Evolutionary conservation across 2,113 vertebrate genomes (phyloP).

Genomic region (Prochilodus magdalenae): DNA sequence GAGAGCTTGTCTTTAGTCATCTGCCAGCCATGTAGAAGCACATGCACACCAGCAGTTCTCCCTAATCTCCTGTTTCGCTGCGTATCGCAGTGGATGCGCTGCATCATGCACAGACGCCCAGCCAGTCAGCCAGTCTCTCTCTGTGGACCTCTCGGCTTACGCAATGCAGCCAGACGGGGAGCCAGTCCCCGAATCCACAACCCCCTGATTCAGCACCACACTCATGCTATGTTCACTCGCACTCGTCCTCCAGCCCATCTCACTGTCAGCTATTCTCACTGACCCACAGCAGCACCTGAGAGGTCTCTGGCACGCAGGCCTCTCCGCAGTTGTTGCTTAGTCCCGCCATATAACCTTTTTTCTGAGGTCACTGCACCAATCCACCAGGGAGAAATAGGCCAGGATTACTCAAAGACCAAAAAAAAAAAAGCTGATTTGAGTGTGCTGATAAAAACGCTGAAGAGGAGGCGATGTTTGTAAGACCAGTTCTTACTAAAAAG

Average conservation of each 20-base stretch:
- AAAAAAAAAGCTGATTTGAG: not conserved
- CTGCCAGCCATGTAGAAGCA: slow-evolving; percentile 22
- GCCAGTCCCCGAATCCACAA: slow-evolving; percentile 9
- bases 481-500: not conserved
- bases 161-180: slow-evolving; percentile 20
- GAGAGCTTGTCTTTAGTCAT: slow-evolving; percentile 6
- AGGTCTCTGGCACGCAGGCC: not conserved
- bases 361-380: not conserved
- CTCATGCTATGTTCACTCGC: not conserved
- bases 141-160: slow-evolving; percentile 37
- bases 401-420: not conserved
- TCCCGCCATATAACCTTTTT: not conserved
- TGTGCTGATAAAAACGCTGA: not conserved
- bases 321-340: not conserved
- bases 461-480: not conserved
- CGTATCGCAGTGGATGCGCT: slow-evolving; percentile 12
- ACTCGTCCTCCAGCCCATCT: not conserved
- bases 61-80: slow-evolving; percentile 10
- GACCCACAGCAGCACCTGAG: slow-evolving; percentile 7
- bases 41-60: slow-evolving; percentile 7
- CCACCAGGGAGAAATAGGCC: not conserved
- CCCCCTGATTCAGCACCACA: slow-evolving; percentile 26
- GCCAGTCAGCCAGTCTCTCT: slow-evolving; percentile 19
- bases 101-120: slow-evolving; percentile 27
- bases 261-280: slow-evolving; percentile 15